These are phyloP conservation scores for Aulostomus chinensis DNA, from an alignment of 2,797 vertebrate genomes.

Conservation along the genomic window DNA sequence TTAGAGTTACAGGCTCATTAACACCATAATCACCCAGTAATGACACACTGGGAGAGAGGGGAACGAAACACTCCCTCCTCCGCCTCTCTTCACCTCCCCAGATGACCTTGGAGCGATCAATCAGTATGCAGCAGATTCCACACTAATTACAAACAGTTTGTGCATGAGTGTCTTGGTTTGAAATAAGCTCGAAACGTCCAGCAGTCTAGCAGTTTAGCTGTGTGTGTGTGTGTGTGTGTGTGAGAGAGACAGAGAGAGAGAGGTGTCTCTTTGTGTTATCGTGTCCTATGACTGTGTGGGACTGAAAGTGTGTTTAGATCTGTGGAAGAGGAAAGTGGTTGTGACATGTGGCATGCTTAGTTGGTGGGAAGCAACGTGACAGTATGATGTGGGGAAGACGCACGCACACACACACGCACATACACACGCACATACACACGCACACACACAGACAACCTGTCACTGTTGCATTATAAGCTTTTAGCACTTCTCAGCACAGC, in stretches of 20 bases:
- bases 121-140: slow-evolving; percentile 15
- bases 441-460: slow-evolving; percentile 27
- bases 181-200: too few species aligned
- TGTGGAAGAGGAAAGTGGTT: background rate
- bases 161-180: too few species aligned
- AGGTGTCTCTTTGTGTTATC: too few species aligned
- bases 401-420: too few species aligned
- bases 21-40: slow-evolving; percentile 60
- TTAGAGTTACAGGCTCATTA: slow-evolving; percentile 61
- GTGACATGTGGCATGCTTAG: slow-evolving; percentile 7
- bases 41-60: slow-evolving; percentile 39
- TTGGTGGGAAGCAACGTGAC: slow-evolving; percentile 3
- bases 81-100: slow-evolving; percentile 13
- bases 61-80: slow-evolving; percentile 11
- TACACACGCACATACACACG: too few species aligned
- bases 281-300: too few species aligned
- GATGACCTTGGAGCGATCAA: slow-evolving; percentile 45
- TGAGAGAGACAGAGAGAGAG: too few species aligned
- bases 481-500: slow-evolving; percentile 53
- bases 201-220: too few species aligned
- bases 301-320: background rate
- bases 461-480: slow-evolving; percentile 49
- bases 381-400: background rate
- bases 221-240: too few species aligned
- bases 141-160: slow-evolving; percentile 17